Base-by-base conservation (phyloP, 2,797 vertebrate genomes). In the Pristis pectinata region DNA sequence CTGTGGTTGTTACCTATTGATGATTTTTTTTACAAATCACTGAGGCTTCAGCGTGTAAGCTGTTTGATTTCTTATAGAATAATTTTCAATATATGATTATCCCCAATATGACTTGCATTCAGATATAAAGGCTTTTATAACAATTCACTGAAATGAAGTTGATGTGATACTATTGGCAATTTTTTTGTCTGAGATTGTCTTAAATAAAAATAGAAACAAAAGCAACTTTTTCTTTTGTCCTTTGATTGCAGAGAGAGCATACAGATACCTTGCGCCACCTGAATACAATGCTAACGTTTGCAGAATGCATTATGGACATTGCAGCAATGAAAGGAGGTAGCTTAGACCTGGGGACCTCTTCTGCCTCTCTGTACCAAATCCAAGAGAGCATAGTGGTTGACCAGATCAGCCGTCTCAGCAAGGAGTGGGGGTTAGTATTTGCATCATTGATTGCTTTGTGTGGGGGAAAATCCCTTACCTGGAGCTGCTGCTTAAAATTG, bases 331-430 rank as follows among this genome's bases (percentile, higher is more conserved):
- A 98, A 41, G 98, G 98, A 59, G 97, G 97, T 0, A 98, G 97
- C 94, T 95, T 97, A 0, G 98, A 99, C 56, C 96, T 99, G 0
- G 98, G 98, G 0, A 95, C 97, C 37, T 99, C 98, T 0, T 98
- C 98, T 0, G 96, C 97, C 2, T 98, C 98, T 0, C 96, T 98
- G 64, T 99, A 98, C 96, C 98, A 98, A n/a, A 98, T 98, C 67
- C 99, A 99, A 95, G 99, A 99, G 96, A 99, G 98, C 15, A 98
- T 99, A 94, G 98, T 99, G 0, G 98, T 99, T 93, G 98, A 99
- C 97, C 98, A 99, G 97, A 99, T 99, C 96, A 99, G 98, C 96
- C 99, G 98, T 95, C 98, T 99, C 95, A 99, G 99, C 97, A 99
- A 98, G 96, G 99, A 99, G 74, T 99, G 99, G 99, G 99, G 99